phyloP scores from a whole-genome alignment of 35 echinoderm and acorn worm species.

The Lytechinus variegatus region DNA sequence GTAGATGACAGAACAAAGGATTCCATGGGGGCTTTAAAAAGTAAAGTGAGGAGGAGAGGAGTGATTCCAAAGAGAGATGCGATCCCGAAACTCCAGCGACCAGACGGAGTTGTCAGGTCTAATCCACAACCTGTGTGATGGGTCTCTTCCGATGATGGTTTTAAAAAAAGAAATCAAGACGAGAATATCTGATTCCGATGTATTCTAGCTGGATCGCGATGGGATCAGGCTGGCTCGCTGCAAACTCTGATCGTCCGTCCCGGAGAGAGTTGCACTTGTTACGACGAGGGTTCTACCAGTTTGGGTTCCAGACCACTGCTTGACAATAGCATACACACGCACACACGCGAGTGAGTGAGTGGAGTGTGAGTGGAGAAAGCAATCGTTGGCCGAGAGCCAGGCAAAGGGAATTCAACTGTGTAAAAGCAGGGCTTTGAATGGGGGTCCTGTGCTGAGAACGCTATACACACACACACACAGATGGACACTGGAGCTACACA shows the following conservation, averaged over 20 bases:
- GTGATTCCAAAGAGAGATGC: conserved; percentile 26
- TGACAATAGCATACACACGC: conserved; percentile 32
- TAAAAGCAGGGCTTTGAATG: conserved; percentile 55
- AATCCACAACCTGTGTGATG: conserved; percentile 12
- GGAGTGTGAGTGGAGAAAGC: background rate
- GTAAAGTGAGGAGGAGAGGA: background rate
- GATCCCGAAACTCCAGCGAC: background rate
- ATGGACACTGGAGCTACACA: background rate
- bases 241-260: background rate
- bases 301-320: background rate
- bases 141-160: background rate
- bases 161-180: background rate
- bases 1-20: conserved; percentile 37
- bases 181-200: conserved; percentile 7
- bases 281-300: background rate
- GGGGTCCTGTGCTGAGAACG: background rate
- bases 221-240: background rate
- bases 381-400: conserved; percentile 39
- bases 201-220: background rate
- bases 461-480: conserved; percentile 38
- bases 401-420: conserved; percentile 31
- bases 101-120: background rate
- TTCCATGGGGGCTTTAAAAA: conserved; percentile 29
- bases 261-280: conserved; percentile 41
- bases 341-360: conserved; percentile 10